Conservation (phyloP, 2,797 vertebrate species). For the Buphagus erythrorhynchus region DNA sequence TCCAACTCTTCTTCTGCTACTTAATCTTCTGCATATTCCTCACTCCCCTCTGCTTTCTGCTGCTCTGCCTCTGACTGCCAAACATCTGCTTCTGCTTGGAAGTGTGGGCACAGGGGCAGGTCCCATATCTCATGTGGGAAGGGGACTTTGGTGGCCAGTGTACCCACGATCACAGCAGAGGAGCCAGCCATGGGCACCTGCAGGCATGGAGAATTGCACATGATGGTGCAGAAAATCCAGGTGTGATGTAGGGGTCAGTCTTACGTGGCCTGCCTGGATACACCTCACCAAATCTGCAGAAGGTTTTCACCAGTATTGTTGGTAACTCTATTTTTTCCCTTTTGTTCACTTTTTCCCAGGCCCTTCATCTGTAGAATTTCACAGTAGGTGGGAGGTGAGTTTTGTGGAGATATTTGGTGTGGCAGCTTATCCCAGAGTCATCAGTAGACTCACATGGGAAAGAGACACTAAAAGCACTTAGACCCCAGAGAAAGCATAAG, state of each 20-base stretch:
- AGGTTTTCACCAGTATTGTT: not conserved
- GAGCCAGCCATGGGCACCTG: not conserved
- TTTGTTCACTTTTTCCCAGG: not conserved
- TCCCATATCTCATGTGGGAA: not conserved
- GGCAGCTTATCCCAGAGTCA: not conserved
- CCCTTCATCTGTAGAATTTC: not conserved
- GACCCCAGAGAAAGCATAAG: not conserved
- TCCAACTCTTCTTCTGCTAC: not conserved
- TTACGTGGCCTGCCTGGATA: not conserved
- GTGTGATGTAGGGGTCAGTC: fast-evolving
- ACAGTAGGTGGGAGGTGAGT: not conserved
- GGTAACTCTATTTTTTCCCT: fast-evolving
- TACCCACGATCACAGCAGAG: not conserved
- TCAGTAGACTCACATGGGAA: not conserved
- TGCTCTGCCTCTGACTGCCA: not conserved
- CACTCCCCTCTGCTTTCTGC: not conserved
- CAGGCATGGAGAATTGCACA: not conserved
- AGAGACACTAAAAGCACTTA: not conserved
- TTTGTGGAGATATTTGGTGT: not conserved
- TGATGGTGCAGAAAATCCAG: not conserved
- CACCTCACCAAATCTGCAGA: not conserved
- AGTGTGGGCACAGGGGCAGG: not conserved
- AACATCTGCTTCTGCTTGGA: not conserved
- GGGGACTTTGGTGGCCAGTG: not conserved
- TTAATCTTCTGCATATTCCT: not conserved